Percentiles rank a stretch among this genome's conserved stretches.
Evolutionary conservation across 2,797 vertebrate genomes (phyloP).

Genomic region (Periophthalmus magnuspinnatus): DNA sequence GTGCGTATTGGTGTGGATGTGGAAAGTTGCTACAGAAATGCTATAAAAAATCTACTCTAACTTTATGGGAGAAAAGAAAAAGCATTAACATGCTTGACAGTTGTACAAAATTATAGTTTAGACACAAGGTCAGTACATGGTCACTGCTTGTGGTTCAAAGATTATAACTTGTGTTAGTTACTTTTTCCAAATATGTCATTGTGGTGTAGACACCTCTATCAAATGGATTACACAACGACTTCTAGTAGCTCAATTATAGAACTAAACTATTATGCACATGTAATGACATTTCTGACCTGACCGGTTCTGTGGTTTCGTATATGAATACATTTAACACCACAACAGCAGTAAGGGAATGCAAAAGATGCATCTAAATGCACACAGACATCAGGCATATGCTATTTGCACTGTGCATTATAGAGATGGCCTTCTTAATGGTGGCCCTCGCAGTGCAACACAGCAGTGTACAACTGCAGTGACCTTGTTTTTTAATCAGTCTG

Average conservation of each 20-base stretch:
- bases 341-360: background rate
- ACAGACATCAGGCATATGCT: background rate
- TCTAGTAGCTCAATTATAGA: background rate
- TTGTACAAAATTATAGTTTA: constrained; percentile 11
- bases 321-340: background rate
- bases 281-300: background rate
- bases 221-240: constrained; percentile 14
- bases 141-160: constrained; percentile 11
- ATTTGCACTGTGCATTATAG: background rate
- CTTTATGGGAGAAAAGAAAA: background rate
- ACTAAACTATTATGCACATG: background rate
- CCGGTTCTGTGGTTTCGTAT: background rate
- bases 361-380: background rate
- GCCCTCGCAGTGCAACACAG: background rate
- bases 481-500: constrained; percentile 39
- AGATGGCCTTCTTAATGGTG: background rate
- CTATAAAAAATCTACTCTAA: background rate
- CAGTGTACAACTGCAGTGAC: constrained; percentile 1
- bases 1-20: background rate
- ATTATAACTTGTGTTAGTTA: constrained; percentile 18
- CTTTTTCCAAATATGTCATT: constrained; percentile 1
- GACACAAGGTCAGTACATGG: constrained; percentile 14
- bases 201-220: constrained; percentile 15
- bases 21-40: background rate
- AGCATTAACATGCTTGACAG: background rate